These are phyloP conservation scores for Oppia nitens DNA, from an alignment of 1,140 invertebrate species.

Conservation along the genomic window DNA sequence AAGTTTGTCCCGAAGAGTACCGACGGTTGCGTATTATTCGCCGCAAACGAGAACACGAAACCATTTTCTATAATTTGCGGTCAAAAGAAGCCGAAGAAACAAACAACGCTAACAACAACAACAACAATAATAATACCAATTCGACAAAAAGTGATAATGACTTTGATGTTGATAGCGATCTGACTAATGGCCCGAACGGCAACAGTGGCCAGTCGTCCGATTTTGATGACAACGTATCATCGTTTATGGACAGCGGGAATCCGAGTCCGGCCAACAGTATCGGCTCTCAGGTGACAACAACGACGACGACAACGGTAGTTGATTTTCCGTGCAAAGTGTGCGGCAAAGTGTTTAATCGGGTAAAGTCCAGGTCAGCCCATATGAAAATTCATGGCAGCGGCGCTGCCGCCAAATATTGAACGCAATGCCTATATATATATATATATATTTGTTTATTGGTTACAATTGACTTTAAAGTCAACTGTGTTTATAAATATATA, in stretches of 20 bases:
- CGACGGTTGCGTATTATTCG: slow-evolving; percentile 40
- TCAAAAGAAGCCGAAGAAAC: slow-evolving; percentile 21
- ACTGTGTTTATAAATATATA: too few species aligned
- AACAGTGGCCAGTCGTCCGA: slow-evolving; percentile 1
- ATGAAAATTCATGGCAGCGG: slow-evolving; percentile 73
- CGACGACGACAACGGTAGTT: slow-evolving; percentile 24
- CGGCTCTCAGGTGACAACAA: background rate
- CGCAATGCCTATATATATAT: background rate
- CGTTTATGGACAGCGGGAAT: background rate
- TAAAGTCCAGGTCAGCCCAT: slow-evolving; percentile 92
- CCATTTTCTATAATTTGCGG: slow-evolving; percentile 27
- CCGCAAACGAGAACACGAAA: slow-evolving; percentile 30
- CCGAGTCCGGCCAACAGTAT: background rate
- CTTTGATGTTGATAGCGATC: background rate
- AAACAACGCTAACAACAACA: slow-evolving; percentile 6
- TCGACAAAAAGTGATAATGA: background rate
- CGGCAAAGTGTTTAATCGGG: slow-evolving; percentile 92
- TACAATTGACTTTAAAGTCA: too few species aligned
- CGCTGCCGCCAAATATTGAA: background rate
- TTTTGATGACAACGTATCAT: background rate
- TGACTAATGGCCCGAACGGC: background rate
- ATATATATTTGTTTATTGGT: background rate
- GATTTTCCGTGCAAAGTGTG: slow-evolving; percentile 85
- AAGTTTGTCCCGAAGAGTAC: slow-evolving; percentile 72
- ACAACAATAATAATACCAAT: background rate